Evolutionary conservation across 2,888 invertebrate genomes (phyloP).

Genomic region (Pollenia labialis): DNA sequence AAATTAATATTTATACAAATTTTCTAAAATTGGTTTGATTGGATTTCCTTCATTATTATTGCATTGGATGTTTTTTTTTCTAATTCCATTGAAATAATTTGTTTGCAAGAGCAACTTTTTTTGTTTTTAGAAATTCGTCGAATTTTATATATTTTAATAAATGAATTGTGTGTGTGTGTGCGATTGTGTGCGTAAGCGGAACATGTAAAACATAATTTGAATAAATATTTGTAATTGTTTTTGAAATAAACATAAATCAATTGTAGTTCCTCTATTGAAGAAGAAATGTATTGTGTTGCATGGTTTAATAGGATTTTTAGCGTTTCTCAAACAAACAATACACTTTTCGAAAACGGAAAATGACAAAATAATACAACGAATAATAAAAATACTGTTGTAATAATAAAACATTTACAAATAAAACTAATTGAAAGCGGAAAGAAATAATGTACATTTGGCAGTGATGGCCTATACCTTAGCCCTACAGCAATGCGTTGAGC

Average conservation of each 20-base stretch:
- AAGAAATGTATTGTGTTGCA: neutral
- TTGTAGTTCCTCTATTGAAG: slow-evolving; percentile 37
- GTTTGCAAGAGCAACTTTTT: neutral
- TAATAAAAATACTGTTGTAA: slow-evolving; percentile 15
- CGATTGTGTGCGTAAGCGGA: slow-evolving; percentile 37
- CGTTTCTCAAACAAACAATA: slow-evolving; percentile 24
- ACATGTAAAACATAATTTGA: slow-evolving; percentile 63
- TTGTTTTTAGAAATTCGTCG: neutral
- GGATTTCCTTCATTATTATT: slow-evolving; percentile 53
- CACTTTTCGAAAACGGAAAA: slow-evolving; percentile 50
- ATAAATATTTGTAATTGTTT: slow-evolving; percentile 70
- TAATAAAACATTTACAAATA: slow-evolving; percentile 23
- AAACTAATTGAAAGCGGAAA: slow-evolving; percentile 22
- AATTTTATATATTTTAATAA: slow-evolving; percentile 24
- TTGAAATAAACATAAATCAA: slow-evolving; percentile 66
- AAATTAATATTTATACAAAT: slow-evolving; percentile 23
- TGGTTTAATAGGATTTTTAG: neutral
- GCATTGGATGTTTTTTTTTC: slow-evolving; percentile 4
- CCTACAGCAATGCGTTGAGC: too few relatives aligned
- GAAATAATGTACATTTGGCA: too few relatives aligned
- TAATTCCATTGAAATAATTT: slow-evolving; percentile 25
- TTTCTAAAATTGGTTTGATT: slow-evolving; percentile 30
- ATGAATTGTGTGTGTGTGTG: slow-evolving; percentile 1
- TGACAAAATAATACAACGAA: slow-evolving; percentile 47
- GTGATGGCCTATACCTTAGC: too few relatives aligned